Conservation (phyloP, 2,888 invertebrate species). For the Nephrotoma appendiculata region DNA sequence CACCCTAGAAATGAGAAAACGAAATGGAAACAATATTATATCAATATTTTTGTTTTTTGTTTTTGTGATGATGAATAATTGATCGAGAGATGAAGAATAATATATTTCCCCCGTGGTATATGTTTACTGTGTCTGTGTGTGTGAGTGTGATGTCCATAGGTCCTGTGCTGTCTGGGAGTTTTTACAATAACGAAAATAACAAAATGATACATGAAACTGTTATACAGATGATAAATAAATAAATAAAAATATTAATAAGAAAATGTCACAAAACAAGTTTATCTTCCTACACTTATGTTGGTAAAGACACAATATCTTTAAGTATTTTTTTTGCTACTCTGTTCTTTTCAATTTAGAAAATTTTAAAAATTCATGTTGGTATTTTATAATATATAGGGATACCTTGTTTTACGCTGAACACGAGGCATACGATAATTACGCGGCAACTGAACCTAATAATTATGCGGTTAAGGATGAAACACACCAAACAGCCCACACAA, state of each 20-base stretch:
- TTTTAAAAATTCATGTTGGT: neutral
- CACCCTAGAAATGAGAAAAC: conserved; percentile 22
- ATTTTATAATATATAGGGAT: neutral
- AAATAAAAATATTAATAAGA: neutral
- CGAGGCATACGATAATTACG: no score
- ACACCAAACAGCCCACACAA: no score
- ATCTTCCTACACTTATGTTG: neutral
- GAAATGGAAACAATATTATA: conserved; percentile 4
- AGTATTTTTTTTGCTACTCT: neutral
- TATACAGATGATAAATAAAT: neutral
- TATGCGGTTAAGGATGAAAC: no score
- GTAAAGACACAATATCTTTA: neutral
- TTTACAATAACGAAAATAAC: neutral
- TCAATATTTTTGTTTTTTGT: neutral
- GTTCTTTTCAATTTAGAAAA: neutral
- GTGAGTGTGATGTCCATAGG: no score
- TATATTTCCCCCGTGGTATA: neutral
- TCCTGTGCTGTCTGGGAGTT: neutral
- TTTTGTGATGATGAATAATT: neutral
- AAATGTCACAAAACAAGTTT: neutral
- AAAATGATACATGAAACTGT: neutral
- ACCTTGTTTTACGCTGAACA: neutral
- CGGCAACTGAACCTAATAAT: no score
- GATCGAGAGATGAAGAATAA: neutral
- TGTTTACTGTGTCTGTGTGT: neutral